A percentile compares a stretch with the other conserved stretches of the same genome.
Conservation (phyloP, 2,888 invertebrate genomes). For the Drosophila tripunctata region DNA sequence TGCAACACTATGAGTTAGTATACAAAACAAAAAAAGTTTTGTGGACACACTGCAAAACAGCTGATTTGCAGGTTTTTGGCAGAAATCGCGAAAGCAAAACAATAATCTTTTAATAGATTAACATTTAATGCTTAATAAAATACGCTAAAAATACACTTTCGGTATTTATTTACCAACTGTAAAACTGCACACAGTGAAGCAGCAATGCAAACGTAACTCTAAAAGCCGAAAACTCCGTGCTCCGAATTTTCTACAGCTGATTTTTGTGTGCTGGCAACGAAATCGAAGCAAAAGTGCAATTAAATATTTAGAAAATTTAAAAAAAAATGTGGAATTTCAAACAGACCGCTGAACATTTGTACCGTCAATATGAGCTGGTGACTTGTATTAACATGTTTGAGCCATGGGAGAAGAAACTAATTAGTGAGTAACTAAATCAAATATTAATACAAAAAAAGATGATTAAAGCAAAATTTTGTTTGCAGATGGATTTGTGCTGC, state of each 20-base stretch:
- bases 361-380: conserved; percentile 84
- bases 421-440: conserved; percentile 77
- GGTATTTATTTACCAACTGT: too few species aligned
- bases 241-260: neutral
- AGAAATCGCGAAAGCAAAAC: conserved; percentile 2
- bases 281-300: neutral
- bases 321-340: conserved; percentile 62
- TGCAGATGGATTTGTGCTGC: conserved; percentile 85
- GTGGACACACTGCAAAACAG: conserved; percentile 39
- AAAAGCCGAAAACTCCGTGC: neutral
- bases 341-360: conserved; percentile 72
- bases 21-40: neutral
- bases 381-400: conserved; percentile 85
- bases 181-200: too few species aligned
- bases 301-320: too few species aligned
- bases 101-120: conserved; percentile 9
- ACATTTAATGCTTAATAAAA: neutral
- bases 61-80: conserved; percentile 21
- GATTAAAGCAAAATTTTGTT: neutral
- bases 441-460: neutral
- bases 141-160: conserved; percentile 9
- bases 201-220: conserved; percentile 1
- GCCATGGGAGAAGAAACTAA: conserved; percentile 85
- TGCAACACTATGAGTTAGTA: neutral
- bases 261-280: neutral